These are phyloP conservation scores for Drosophila sucinea DNA, from an alignment of 1,140 invertebrate species.

Conservation along the genomic window DNA sequence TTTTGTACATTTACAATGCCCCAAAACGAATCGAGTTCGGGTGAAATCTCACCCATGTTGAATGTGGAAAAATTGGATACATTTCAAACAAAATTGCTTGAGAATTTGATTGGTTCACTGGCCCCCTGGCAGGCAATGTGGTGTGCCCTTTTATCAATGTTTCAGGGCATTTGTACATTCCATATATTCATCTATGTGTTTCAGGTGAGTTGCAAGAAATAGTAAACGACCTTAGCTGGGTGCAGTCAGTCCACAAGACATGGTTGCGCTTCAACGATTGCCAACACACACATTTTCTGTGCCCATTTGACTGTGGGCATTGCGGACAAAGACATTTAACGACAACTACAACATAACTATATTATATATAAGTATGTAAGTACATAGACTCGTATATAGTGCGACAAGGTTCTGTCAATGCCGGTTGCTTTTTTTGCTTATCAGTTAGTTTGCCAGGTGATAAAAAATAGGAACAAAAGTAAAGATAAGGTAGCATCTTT, in stretches of 20 bases:
- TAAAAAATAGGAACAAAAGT: background rate
- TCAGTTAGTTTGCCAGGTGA: background rate
- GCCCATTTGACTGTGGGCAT: background rate
- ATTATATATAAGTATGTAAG: background rate
- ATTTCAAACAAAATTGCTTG: conserved; percentile 52
- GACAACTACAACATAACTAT: conserved; percentile 1
- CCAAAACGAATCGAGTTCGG: conserved; percentile 25
- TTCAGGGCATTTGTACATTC: conserved; percentile 82
- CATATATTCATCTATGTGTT: conserved; percentile 82
- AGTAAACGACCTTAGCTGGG: conserved; percentile 35
- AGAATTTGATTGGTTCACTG: conserved; percentile 85
- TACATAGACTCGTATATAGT: background rate
- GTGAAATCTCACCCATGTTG: conserved; percentile 66
- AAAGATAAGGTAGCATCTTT: background rate
- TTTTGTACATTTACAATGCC: background rate
- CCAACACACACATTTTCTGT: conserved; percentile 28
- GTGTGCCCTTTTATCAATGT: conserved; percentile 87
- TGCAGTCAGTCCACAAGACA: conserved; percentile 6
- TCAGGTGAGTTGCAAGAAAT: conserved; percentile 72
- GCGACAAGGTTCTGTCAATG: conserved; percentile 8
- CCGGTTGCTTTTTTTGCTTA: background rate
- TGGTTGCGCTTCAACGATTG: conserved; percentile 48
- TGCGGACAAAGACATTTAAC: conserved; percentile 5
- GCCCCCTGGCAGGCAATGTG: conserved; percentile 88
- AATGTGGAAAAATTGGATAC: conserved; percentile 53